A percentile compares a stretch with the other conserved stretches of the same genome.
Evolutionary conservation across 2,888 invertebrate species (phyloP).

Genomic region (Odontocolon sp.): DNA sequence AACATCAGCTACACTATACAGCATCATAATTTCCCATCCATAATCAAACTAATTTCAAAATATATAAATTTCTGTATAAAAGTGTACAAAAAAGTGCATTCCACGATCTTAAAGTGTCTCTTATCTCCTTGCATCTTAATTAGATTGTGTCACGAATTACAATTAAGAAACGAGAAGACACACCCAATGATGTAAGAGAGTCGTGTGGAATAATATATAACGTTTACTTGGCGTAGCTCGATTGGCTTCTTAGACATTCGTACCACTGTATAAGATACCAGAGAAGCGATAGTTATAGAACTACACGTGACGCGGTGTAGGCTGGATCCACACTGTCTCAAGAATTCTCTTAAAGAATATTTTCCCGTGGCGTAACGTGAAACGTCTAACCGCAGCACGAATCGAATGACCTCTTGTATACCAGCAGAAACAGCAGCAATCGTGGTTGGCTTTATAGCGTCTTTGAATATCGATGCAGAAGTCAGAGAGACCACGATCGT

Average conservation of each 20-base stretch:
- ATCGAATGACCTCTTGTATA: constrained; percentile 60
- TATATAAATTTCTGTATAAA: not conserved
- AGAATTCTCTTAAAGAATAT: constrained; percentile 53
- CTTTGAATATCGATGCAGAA: constrained; percentile 41
- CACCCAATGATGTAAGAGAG: constrained; percentile 54
- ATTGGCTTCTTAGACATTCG: constrained; percentile 19
- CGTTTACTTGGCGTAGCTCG: too few relatives aligned
- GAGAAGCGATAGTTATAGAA: not conserved
- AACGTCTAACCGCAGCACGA: constrained; percentile 57
- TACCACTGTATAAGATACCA: not conserved
- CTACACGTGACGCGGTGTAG: constrained; percentile 5
- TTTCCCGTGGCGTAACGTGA: constrained; percentile 55
- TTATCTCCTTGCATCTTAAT: constrained; percentile 30
- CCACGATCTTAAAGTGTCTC: not conserved
- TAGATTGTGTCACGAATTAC: constrained; percentile 55
- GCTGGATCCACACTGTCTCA: constrained; percentile 39
- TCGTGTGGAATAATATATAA: constrained; percentile 13
- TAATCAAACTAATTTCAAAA: not conserved
- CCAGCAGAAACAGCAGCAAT: constrained; percentile 34
- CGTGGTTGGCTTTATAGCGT: not conserved
- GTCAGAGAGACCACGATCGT: constrained; percentile 54
- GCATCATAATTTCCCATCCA: not conserved
- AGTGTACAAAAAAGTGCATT: not conserved
- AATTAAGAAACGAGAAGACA: constrained; percentile 52
- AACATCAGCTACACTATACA: not conserved